Conservation (phyloP, 2,888 invertebrate species). For the Cantharis rustica region DNA sequence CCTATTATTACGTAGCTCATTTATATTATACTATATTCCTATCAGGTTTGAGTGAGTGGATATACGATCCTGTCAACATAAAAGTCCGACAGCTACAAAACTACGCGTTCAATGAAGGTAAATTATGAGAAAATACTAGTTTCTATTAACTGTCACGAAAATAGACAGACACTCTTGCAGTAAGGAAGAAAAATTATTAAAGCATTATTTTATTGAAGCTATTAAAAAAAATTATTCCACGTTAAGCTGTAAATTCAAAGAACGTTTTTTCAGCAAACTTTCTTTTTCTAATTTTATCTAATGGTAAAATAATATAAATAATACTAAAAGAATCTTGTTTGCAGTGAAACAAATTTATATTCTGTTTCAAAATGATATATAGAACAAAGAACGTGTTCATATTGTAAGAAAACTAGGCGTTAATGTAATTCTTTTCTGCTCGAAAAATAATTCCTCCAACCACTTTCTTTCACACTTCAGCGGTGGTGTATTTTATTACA, state of each 20-base stretch:
- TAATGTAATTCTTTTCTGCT: slow-evolving; percentile 30
- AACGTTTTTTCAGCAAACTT: too few species aligned
- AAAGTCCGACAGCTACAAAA: background rate
- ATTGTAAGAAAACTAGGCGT: slow-evolving; percentile 22
- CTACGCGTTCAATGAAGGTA: too few species aligned
- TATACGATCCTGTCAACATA: background rate
- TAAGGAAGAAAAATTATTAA: too few species aligned
- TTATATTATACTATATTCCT: background rate
- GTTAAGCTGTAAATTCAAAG: too few species aligned
- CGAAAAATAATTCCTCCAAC: slow-evolving; percentile 27
- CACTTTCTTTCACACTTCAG: slow-evolving; percentile 34
- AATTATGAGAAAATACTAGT: background rate
- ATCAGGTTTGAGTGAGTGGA: background rate
- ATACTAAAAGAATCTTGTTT: too few species aligned
- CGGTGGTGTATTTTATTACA: slow-evolving; percentile 34
- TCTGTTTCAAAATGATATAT: slow-evolving; percentile 15
- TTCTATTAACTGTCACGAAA: background rate
- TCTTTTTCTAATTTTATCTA: too few species aligned
- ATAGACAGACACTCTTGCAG: background rate
- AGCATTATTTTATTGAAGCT: too few species aligned
- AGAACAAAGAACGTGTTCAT: slow-evolving; percentile 20
- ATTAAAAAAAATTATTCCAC: too few species aligned
- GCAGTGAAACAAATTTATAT: slow-evolving; percentile 23
- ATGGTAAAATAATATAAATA: too few species aligned
- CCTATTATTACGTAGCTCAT: background rate